Evolutionary conservation across 2,113 vertebrate genomes (phyloP).

Genomic region (Pelusios castaneus): DNA sequence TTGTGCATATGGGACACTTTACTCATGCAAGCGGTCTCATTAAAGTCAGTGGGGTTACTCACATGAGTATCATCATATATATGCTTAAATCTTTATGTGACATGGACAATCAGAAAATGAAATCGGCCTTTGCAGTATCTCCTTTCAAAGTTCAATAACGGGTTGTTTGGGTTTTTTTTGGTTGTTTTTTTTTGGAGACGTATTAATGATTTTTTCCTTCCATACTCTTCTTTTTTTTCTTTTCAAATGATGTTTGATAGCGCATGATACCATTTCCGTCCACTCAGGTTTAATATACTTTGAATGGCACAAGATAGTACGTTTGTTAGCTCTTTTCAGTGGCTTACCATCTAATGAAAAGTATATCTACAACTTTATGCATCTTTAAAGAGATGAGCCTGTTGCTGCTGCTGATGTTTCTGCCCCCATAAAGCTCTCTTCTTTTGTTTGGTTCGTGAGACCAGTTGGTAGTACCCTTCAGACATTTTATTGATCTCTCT

Average conservation of each 20-base stretch:
- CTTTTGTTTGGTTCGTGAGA: constrained; percentile 75
- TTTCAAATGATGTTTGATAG: neutral
- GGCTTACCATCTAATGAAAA: neutral
- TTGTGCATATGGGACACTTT: neutral
- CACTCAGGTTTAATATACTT: neutral
- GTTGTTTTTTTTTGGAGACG: constrained; percentile 26
- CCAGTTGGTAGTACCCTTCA: constrained; percentile 76
- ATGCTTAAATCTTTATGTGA: neutral
- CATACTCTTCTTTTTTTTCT: accelerated
- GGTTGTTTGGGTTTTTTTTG: no score
- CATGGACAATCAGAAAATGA: neutral
- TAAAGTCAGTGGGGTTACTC: neutral
- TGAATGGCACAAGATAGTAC: neutral
- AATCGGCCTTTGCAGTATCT: neutral
- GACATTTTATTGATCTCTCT: constrained; percentile 83
- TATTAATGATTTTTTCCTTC: neutral
- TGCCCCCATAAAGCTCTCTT: constrained; percentile 67
- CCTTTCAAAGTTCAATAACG: constrained; percentile 26
- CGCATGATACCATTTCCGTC: neutral
- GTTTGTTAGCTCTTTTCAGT: constrained; percentile 34
- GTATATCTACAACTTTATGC: neutral
- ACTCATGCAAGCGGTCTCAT: neutral
- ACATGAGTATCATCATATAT: neutral
- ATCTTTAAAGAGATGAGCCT: constrained; percentile 37
- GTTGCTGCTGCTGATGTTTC: constrained; percentile 20